phyloP scores from a whole-genome alignment of 2,113 vertebrate species.

The Brienomyrus brachyistius region DNA sequence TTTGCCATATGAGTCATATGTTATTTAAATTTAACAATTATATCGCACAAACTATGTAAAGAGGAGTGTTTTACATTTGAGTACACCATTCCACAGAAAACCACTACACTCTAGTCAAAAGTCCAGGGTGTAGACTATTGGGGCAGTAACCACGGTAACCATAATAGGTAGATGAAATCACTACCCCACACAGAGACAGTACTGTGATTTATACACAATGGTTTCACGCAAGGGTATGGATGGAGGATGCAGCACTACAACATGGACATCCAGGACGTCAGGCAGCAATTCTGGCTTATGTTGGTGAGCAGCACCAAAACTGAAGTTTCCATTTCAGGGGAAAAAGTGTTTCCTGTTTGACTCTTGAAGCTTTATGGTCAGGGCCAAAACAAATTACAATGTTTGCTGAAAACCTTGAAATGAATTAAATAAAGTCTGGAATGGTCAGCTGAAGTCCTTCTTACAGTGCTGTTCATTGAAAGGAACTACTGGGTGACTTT shows the following conservation, averaged over 20 bases:
- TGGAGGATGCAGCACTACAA: neutral
- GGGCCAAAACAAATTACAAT: neutral
- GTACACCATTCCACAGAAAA: neutral
- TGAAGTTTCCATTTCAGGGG: neutral
- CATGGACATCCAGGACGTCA: neutral
- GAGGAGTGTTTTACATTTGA: neutral
- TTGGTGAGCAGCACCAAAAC: neutral
- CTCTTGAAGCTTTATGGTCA: neutral
- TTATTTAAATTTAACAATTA: neutral
- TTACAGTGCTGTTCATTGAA: neutral
- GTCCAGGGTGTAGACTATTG: neutral
- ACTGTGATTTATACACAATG: neutral
- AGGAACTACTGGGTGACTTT: slow-evolving; percentile 5
- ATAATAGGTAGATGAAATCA: neutral
- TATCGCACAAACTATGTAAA: neutral
- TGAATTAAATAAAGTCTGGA: slow-evolving; percentile 1
- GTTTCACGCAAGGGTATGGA: neutral
- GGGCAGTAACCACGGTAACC: neutral
- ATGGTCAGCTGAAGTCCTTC: slow-evolving; percentile 15
- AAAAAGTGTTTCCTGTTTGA: neutral
- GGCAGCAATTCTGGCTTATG: neutral
- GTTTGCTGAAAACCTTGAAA: slow-evolving; percentile 9
- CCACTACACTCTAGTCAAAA: neutral
- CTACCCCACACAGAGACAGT: neutral
- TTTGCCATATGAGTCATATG: neutral